Evolutionary conservation across 2,113 vertebrate species (phyloP).

Genomic region (Urocynchramus pylzowi): DNA sequence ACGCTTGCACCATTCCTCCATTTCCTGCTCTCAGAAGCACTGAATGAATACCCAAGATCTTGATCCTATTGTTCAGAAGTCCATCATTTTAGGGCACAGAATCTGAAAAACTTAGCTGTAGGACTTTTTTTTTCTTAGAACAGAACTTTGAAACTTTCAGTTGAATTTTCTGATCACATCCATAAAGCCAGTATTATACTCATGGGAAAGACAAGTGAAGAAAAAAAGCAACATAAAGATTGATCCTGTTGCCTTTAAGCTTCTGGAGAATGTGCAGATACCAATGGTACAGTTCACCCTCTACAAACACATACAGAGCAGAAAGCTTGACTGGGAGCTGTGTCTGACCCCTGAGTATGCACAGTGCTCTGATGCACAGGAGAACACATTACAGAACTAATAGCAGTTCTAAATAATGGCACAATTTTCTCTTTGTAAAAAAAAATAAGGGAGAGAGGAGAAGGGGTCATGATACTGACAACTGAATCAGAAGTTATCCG

Average conservation of each 20-base stretch:
- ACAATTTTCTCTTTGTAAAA: not conserved
- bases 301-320: fast-evolving
- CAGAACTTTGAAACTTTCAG: not conserved
- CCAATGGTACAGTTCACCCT: not conserved
- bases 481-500: not conserved
- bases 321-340: not conserved
- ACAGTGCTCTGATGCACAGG: not conserved
- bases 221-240: not conserved
- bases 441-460: not conserved
- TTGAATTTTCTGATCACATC: not conserved
- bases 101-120: not conserved
- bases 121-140: not conserved
- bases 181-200: not conserved
- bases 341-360: not conserved
- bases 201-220: not conserved
- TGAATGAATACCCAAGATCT: not conserved
- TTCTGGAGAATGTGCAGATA: not conserved
- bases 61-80: not conserved
- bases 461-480: not conserved
- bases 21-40: not conserved
- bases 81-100: not conserved
- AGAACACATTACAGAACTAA: not conserved
- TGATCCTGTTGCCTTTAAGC: not conserved
- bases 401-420: not conserved
- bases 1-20: not conserved